Percentiles rank a stretch among this genome's conserved stretches.
These are phyloP conservation scores for Spinibarbus caldwelli DNA, from an alignment of 2,797 vertebrate species.

Conservation along the genomic window DNA sequence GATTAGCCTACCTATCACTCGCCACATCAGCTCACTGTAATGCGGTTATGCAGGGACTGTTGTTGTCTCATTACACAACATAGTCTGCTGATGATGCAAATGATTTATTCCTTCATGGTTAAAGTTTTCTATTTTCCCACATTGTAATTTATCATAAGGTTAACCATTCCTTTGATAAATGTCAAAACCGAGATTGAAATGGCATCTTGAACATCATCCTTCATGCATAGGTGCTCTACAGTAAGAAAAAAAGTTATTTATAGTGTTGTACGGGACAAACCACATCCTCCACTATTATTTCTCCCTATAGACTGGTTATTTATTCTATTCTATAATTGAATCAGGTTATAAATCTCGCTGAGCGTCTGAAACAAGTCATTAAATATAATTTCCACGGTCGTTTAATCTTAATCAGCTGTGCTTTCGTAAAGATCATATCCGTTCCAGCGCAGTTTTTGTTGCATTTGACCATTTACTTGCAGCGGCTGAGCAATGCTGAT, in stretches of 20 bases:
- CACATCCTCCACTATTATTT: background rate
- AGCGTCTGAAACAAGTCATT: background rate
- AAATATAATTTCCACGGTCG: background rate
- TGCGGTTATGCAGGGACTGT: slow-evolving; percentile 1
- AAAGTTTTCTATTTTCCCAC: background rate
- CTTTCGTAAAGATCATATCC: background rate
- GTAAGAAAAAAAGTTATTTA: slow-evolving; percentile 44
- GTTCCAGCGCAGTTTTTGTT: slow-evolving; percentile 6
- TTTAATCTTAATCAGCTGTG: background rate
- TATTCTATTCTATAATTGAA: background rate
- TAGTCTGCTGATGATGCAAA: background rate
- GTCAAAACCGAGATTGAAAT: background rate
- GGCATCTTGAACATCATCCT: background rate
- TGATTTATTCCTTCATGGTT: background rate
- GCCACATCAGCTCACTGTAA: slow-evolving; percentile 7
- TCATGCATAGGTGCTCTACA: slow-evolving; percentile 4
- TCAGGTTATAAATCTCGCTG: too few species aligned
- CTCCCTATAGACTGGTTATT: background rate
- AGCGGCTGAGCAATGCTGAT: slow-evolving; percentile 64
- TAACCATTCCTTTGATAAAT: background rate
- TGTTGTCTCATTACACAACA: slow-evolving; percentile 36
- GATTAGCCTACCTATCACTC: background rate
- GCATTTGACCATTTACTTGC: slow-evolving; percentile 50
- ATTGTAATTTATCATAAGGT: background rate
- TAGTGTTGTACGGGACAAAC: slow-evolving; percentile 38